A percentile compares a stretch with the other conserved stretches of the same genome.
Evolutionary conservation across 1,140 invertebrate genomes (phyloP).

Genomic region (Bradysia coprophila): DNA sequence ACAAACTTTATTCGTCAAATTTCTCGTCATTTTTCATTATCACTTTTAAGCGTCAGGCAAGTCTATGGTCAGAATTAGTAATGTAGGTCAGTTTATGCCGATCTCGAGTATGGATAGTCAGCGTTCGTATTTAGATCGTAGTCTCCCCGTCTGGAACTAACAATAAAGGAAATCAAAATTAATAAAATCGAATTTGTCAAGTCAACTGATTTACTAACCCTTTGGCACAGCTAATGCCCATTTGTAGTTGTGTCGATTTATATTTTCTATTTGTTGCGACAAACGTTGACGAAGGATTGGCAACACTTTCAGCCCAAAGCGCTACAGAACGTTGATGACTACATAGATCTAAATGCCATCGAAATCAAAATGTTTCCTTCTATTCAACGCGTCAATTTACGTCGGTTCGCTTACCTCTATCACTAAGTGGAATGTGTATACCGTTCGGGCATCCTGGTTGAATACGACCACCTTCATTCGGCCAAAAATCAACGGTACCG

Average conservation of each 20-base stretch:
- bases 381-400: no score
- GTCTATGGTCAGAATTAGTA: no score
- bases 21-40: no score
- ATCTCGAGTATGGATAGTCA: no score
- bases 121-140: conserved; percentile 26
- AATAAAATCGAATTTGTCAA: neutral
- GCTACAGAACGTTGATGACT: conserved; percentile 42
- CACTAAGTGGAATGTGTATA: conserved; percentile 18
- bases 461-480: conserved; percentile 32
- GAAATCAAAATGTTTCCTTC: neutral
- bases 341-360: conserved; percentile 30
- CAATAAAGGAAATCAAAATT: conserved; percentile 3
- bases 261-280: conserved; percentile 10
- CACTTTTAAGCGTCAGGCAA: no score
- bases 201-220: conserved; percentile 6
- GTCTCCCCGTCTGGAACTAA: conserved; percentile 18
- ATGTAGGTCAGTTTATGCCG: no score
- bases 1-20: no score
- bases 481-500: conserved; percentile 41
- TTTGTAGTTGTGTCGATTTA: conserved; percentile 6
- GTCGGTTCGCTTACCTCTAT: conserved; percentile 16
- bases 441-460: conserved; percentile 34
- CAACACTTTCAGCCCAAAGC: conserved; percentile 36
- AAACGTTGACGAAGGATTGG: conserved; percentile 26
- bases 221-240: conserved; percentile 18